Percentiles rank a stretch among this genome's conserved stretches.
These are phyloP conservation scores for Apocheima hispidaria DNA, from an alignment of 2,888 invertebrate genomes.

Conservation along the genomic window DNA sequence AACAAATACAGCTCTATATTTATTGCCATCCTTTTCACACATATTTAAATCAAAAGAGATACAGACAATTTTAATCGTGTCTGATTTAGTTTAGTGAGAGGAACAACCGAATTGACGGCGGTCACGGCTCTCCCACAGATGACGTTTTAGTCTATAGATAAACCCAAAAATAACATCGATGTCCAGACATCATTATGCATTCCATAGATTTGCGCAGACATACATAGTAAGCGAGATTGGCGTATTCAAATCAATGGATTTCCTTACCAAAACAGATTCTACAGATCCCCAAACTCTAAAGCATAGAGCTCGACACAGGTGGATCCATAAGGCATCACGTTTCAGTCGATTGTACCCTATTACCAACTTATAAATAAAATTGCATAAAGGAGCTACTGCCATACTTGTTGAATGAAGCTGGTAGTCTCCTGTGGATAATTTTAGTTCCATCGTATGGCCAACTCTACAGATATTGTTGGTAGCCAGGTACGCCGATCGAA, in stretches of 20 bases:
- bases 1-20: too few species aligned
- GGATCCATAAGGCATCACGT: constrained; percentile 70
- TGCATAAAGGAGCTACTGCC: neutral
- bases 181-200: too few species aligned
- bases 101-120: too few species aligned
- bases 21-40: too few species aligned
- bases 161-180: too few species aligned
- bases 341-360: constrained; percentile 68
- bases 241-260: neutral
- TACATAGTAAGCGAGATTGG: too few species aligned
- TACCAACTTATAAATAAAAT: neutral
- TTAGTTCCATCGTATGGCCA: neutral
- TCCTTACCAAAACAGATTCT: neutral
- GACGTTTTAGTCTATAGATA: too few species aligned
- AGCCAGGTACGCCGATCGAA: constrained; percentile 58
- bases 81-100: too few species aligned
- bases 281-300: neutral
- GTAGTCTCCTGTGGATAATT: constrained; percentile 1
- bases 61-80: too few species aligned
- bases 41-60: too few species aligned
- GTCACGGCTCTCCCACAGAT: too few species aligned
- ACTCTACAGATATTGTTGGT: neutral
- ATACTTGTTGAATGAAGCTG: neutral
- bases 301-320: constrained; percentile 66
- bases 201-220: too few species aligned